These are phyloP conservation scores for Leptopterna dolabrata DNA, from an alignment of 2,888 invertebrate genomes.

Conservation along the genomic window DNA sequence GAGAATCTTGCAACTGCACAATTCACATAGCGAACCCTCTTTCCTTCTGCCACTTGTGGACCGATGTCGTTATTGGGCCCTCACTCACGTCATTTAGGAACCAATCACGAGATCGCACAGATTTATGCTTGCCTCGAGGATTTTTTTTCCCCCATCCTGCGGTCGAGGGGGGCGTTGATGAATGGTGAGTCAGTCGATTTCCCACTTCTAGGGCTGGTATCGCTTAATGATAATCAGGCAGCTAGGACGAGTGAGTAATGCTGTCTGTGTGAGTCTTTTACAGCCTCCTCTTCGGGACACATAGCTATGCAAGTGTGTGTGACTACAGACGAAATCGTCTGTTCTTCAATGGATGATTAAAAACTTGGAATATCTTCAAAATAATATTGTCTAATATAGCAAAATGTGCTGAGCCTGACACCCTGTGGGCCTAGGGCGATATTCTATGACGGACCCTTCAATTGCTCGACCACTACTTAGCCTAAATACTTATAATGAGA, in stretches of 20 bases:
- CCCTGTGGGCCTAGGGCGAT: no score
- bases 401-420: no score
- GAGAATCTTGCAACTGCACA: constrained; percentile 16
- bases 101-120: not conserved
- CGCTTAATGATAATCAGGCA: not conserved
- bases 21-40: constrained; percentile 15
- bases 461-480: no score
- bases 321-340: no score
- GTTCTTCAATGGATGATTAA: no score
- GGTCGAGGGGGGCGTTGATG: not conserved
- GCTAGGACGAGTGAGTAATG: not conserved
- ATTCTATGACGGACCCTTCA: no score
- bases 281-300: no score
- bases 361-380: no score
- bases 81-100: not conserved
- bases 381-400: no score
- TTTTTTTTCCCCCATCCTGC: not conserved
- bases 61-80: not conserved
- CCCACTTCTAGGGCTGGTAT: not conserved
- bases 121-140: constrained; percentile 7
- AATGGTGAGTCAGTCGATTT: not conserved
- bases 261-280: no score
- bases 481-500: no score
- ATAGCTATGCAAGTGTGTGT: no score
- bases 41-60: not conserved